Evolutionary conservation across 2,113 vertebrate genomes (phyloP).

Genomic region (Zosterops borbonicus): DNA sequence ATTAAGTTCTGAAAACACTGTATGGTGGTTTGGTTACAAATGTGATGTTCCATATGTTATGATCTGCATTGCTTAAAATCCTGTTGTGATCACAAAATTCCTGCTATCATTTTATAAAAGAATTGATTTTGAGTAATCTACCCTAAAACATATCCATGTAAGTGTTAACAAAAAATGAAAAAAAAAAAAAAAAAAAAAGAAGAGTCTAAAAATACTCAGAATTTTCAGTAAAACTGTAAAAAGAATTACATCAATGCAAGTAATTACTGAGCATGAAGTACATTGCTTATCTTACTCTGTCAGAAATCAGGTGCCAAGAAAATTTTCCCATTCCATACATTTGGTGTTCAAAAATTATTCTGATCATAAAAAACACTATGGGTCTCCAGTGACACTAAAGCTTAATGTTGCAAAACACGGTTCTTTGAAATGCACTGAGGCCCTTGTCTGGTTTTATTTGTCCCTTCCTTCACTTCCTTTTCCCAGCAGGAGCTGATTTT

Average conservation of each 20-base stretch:
- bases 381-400: background rate
- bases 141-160: background rate
- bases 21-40: background rate
- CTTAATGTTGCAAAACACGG: conserved; percentile 13
- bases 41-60: background rate
- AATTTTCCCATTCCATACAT: background rate
- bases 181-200: background rate
- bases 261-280: background rate
- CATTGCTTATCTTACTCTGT: background rate
- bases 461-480: background rate
- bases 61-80: background rate
- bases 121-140: background rate
- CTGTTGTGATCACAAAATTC: background rate
- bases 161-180: background rate
- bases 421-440: background rate
- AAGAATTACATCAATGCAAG: background rate
- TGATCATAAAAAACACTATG: background rate
- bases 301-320: background rate
- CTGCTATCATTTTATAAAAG: background rate
- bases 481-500: conserved; percentile 25
- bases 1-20: background rate
- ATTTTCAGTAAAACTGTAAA: background rate
- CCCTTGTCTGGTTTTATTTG: background rate
- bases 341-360: background rate
- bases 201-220: background rate